phyloP scores from a whole-genome alignment of 2,797 vertebrate genomes.

The Pangasius sanitwongsei region DNA sequence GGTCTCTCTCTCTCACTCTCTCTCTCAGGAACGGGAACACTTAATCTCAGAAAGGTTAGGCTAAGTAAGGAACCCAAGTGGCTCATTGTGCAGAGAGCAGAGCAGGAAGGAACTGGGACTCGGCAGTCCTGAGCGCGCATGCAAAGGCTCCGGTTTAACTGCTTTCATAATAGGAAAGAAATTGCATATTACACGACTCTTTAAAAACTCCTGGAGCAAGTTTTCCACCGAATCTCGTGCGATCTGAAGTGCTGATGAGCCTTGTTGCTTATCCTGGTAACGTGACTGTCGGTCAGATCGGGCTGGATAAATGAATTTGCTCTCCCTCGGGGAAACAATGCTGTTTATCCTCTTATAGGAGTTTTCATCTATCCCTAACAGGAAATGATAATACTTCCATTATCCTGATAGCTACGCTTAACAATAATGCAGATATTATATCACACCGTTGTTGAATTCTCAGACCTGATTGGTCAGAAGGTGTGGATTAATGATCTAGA shows the following conservation, averaged over 20 bases:
- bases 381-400: too few species aligned
- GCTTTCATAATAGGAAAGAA: background rate
- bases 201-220: background rate
- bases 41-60: background rate
- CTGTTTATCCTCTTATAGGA: conserved; percentile 1
- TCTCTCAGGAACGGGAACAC: background rate
- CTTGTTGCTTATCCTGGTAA: background rate
- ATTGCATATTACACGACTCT: background rate
- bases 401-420: background rate
- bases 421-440: background rate
- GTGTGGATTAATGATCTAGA: background rate
- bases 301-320: background rate
- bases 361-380: background rate
- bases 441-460: too few species aligned
- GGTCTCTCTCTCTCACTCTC: background rate
- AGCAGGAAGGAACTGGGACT: background rate
- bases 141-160: background rate
- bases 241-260: background rate
- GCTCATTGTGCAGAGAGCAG: background rate
- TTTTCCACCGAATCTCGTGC: background rate
- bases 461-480: background rate
- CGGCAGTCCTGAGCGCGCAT: background rate
- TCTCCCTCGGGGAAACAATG: background rate
- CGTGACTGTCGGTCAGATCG: background rate
- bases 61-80: background rate